Evolutionary conservation across 2,888 invertebrate species (phyloP), one percentile per base, ranked within the genome.

Genomic region (Parasteatoda lunata): DNA sequence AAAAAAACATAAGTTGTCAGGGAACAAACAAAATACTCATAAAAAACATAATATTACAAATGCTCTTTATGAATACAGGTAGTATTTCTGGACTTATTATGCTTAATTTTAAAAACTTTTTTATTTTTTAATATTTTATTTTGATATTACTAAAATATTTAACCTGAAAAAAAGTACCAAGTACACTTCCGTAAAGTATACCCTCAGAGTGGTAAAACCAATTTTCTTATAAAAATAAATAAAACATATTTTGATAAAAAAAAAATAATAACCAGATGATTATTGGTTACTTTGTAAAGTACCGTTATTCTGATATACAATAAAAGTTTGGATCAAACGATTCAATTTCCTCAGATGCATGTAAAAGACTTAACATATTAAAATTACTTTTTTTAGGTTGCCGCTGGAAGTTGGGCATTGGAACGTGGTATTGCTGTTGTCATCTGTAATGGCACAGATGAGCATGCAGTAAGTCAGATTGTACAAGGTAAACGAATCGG

Each of bases 381-480:
- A 45, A 73, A 11, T 11, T 3, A 13, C n/a, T n/a, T 4, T 68
- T 4, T 9, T 3, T 6, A 94, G 94, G 97, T 98, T 8, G 96
- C 96, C 90, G 97, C 99, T 0, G 99, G 99, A 0, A 96, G 97
- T 0, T 98, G 97, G 97, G 99, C 99, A 0, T 93, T 99, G 91
- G 89, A 90, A 13, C 72, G 89, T 59, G 90, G 98, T 1, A 97
- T 98, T 5, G 96, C 97, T 83, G 99, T 98, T 0, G 97, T 99
- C 0, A 99, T 99, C 90, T 99, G 99, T 92, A 99, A 99, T 91
- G 99, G 99, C 5, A 96, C 96, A 94, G 96, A 96, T 91, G 97
- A 98, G 90, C 97, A 97, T 91, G 97, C 98, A 0, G 97, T 99
- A 90, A 96, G 96, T 91, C 96, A 96, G n/a, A 98, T 98, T 90